Percentiles rank a stretch among this genome's conserved stretches.
phyloP scores from a whole-genome alignment of 92 coral and sea anemone genomes.

The Epizoanthus fatuus region DNA sequence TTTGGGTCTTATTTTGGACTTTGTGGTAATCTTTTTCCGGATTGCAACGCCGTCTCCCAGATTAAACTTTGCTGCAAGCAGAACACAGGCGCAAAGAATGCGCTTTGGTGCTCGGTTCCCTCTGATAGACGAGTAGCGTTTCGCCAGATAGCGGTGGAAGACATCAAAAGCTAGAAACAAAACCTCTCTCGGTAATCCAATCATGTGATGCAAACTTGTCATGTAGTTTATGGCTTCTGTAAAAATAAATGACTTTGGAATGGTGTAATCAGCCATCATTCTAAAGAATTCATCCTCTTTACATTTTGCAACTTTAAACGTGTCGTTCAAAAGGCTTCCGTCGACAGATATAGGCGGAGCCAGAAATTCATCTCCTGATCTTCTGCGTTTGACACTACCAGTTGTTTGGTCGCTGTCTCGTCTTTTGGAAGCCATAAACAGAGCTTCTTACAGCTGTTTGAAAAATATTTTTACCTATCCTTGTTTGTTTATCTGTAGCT shows the following conservation, averaged over 20 bases:
- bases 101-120: constrained; percentile 38
- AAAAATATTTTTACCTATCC: too few relatives aligned
- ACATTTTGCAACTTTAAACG: constrained; percentile 1
- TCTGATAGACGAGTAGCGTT: neutral
- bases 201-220: constrained; percentile 1
- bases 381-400: constrained; percentile 1
- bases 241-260: constrained; percentile 22
- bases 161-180: constrained; percentile 21
- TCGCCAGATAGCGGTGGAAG: constrained; percentile 13
- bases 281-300: constrained; percentile 34
- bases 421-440: constrained; percentile 22
- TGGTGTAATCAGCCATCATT: neutral
- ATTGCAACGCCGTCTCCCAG: constrained; percentile 13
- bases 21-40: constrained; percentile 19
- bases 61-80: constrained; percentile 31
- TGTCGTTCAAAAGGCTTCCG: constrained; percentile 11
- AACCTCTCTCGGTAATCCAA: constrained; percentile 35
- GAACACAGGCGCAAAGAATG: constrained; percentile 30
- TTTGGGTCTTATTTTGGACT: constrained; percentile 27
- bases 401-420: neutral
- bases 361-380: neutral
- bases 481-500: too few relatives aligned
- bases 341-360: neutral
- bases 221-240: constrained; percentile 18
- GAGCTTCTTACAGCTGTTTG: neutral